A percentile compares a stretch with the other conserved stretches of the same genome.
Conservation (phyloP, 2,797 vertebrate species). For the Coranthus polyacanthus region DNA sequence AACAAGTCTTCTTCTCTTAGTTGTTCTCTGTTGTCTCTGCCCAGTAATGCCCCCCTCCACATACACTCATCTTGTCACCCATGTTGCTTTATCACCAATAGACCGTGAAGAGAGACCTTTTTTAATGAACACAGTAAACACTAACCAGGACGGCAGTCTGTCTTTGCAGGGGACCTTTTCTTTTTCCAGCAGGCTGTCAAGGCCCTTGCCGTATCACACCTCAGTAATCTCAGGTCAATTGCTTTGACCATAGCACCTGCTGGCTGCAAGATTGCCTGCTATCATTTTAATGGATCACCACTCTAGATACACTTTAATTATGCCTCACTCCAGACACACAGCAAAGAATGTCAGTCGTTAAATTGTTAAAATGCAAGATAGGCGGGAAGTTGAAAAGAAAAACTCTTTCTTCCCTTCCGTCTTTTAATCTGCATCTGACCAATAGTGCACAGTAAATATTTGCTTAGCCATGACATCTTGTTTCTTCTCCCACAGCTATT, state of each 20-base stretch:
- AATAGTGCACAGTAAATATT: slow-evolving; percentile 50
- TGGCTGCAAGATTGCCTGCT: slow-evolving; percentile 59
- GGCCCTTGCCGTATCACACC: slow-evolving; percentile 59
- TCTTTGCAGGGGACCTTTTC: slow-evolving; percentile 63
- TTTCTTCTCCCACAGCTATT: slow-evolving; percentile 68
- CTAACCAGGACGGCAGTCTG: slow-evolving; percentile 50
- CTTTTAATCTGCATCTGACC: slow-evolving; percentile 43
- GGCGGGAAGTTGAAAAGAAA: slow-evolving; percentile 28
- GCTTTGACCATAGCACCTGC: slow-evolving; percentile 75
- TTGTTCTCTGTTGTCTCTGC: slow-evolving; percentile 35
- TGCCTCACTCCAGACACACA: slow-evolving; percentile 38
- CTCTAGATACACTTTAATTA: slow-evolving; percentile 66
- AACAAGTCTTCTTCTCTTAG: slow-evolving; percentile 52
- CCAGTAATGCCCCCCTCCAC: slow-evolving; percentile 21
- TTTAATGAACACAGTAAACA: slow-evolving; percentile 69
- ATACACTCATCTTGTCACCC: slow-evolving; percentile 16
- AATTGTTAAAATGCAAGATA: slow-evolving; percentile 27
- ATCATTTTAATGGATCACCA: slow-evolving; percentile 71
- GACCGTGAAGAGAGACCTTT: slow-evolving; percentile 55
- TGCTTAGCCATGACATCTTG: slow-evolving; percentile 64
- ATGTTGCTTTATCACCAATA: slow-evolving; percentile 57
- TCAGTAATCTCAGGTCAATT: slow-evolving; percentile 78
- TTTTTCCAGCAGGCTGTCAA: slow-evolving; percentile 44
- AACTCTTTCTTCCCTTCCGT: background rate
- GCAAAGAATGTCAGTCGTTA: slow-evolving; percentile 32